Percentiles rank a stretch among this genome's conserved stretches.
These are phyloP conservation scores for Scaptomyza pallida DNA, from an alignment of 1,140 invertebrate genomes.

Conservation along the genomic window DNA sequence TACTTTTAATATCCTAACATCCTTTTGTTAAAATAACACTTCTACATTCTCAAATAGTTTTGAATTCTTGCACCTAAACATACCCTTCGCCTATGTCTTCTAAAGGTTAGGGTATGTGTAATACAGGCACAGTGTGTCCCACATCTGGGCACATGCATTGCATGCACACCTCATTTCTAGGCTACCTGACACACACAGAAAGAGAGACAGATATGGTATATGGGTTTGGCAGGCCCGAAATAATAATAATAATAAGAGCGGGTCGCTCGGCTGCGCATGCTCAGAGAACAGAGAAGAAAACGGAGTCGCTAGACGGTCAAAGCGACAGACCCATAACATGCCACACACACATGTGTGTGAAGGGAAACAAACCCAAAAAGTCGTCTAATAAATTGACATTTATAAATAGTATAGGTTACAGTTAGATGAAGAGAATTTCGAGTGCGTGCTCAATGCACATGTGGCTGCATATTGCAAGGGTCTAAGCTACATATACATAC, in stretches of 20 bases:
- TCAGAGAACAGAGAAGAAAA: conserved; percentile 13
- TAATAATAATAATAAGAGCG: conserved; percentile 58
- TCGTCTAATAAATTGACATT: conserved; percentile 65
- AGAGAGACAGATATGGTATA: conserved; percentile 42
- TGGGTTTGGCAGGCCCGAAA: conserved; percentile 63
- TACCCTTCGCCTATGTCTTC: background rate
- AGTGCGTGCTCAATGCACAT: conserved; percentile 61
- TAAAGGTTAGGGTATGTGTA: conserved; percentile 4
- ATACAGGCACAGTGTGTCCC: conserved; percentile 38
- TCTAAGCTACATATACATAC: conserved; percentile 28
- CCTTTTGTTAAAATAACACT: background rate
- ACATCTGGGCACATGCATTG: conserved; percentile 39
- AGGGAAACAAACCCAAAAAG: conserved; percentile 59
- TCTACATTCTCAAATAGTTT: background rate
- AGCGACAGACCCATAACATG: conserved; percentile 58
- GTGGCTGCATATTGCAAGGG: conserved; percentile 70
- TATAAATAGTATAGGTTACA: conserved; percentile 54
- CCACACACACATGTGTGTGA: conserved; percentile 53
- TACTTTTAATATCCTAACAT: background rate
- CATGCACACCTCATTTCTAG: conserved; percentile 63
- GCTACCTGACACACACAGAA: conserved; percentile 62
- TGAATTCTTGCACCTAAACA: background rate
- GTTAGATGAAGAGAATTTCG: conserved; percentile 17
- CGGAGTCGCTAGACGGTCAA: conserved; percentile 41
- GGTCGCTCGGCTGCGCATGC: conserved; percentile 60